Evolutionary conservation across 2,888 invertebrate genomes (phyloP).

Genomic region (Chelonus formosanus): DNA sequence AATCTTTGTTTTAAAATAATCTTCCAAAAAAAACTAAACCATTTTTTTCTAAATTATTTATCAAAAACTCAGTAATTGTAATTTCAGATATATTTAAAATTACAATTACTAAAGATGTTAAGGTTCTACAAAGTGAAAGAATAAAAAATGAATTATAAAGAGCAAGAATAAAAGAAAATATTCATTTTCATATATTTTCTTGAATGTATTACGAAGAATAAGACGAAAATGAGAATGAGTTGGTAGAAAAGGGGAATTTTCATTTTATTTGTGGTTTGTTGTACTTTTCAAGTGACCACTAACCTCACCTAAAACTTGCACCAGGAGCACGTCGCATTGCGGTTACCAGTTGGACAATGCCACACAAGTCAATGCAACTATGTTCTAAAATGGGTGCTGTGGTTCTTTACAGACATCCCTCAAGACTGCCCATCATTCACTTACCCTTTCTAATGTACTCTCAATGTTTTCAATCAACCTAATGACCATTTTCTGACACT

Average conservation of each 20-base stretch:
- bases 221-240: conserved; percentile 16
- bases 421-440: conserved; percentile 19
- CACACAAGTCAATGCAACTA: conserved; percentile 36
- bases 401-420: conserved; percentile 39
- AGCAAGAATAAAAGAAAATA: background rate
- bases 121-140: background rate
- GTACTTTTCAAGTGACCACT: conserved; percentile 56
- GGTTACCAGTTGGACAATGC: conserved; percentile 47
- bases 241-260: conserved; percentile 39
- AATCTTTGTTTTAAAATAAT: too few species aligned
- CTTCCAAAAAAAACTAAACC: too few species aligned
- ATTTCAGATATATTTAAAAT: too few species aligned
- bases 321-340: conserved; percentile 53
- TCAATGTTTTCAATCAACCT: background rate
- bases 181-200: background rate
- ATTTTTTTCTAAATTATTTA: too few species aligned
- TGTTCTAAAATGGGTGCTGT: conserved; percentile 52
- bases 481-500: conserved; percentile 13
- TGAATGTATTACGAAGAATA: background rate
- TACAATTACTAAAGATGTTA: too few species aligned
- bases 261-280: conserved; percentile 52
- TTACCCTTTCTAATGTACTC: conserved; percentile 17
- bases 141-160: background rate
- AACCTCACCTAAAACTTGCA: conserved; percentile 53
- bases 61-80: too few species aligned